phyloP scores from a whole-genome alignment of 2,113 vertebrate species.

The Dendropsophus ebraccatus region DNA sequence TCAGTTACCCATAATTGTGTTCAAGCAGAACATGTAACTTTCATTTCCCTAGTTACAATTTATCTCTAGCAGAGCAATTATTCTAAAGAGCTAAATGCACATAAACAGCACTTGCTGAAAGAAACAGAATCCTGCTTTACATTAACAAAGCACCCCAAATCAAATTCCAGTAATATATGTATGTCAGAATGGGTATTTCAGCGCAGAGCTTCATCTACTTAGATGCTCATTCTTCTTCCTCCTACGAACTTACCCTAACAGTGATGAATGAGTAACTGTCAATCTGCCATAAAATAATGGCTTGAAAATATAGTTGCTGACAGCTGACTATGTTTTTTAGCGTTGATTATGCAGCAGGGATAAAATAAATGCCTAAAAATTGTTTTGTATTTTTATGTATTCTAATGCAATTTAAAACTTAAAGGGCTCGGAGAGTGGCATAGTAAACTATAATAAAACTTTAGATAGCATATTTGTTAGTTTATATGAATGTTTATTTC shows the following conservation, averaged over 20 bases:
- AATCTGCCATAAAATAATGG: slow-evolving; percentile 46
- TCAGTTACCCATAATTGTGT: not conserved
- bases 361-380: slow-evolving; percentile 31
- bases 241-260: slow-evolving; percentile 23
- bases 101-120: not conserved
- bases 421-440: not conserved
- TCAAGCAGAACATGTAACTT: not conserved
- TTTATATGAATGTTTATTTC: not conserved
- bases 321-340: slow-evolving; percentile 42
- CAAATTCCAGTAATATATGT: slow-evolving; percentile 15
- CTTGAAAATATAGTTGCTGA: slow-evolving; percentile 45
- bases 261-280: slow-evolving; percentile 51
- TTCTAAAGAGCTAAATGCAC: slow-evolving; percentile 27
- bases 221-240: slow-evolving; percentile 27
- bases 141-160: slow-evolving; percentile 4
- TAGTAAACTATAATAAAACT: slow-evolving; percentile 10
- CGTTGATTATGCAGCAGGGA: slow-evolving; percentile 37
- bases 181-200: slow-evolving; percentile 9
- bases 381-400: slow-evolving; percentile 9
- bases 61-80: slow-evolving; percentile 27
- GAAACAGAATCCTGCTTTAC: slow-evolving; percentile 20
- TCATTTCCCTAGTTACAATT: not conserved
- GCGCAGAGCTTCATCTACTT: slow-evolving; percentile 21
- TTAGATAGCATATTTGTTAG: slow-evolving; percentile 5
- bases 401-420: slow-evolving; percentile 2